These are phyloP conservation scores for Thinocorus orbignyianus DNA, from an alignment of 2,113 vertebrate genomes.

Conservation along the genomic window DNA sequence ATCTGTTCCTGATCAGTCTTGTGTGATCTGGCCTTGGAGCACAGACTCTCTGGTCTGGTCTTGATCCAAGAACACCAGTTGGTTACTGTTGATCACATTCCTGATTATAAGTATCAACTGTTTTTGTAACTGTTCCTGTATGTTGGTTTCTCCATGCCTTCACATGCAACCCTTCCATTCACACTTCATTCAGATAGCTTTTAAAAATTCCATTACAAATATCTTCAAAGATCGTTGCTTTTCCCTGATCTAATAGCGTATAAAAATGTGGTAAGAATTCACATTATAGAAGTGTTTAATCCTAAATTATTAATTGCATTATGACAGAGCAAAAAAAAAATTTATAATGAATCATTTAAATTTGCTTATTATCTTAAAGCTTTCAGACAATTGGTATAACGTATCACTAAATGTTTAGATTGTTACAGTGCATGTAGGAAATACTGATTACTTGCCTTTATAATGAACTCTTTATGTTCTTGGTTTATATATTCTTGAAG, in stretches of 20 bases:
- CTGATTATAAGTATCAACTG: neutral
- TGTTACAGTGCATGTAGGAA: neutral
- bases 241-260: neutral
- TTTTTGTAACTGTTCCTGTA: neutral
- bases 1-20: neutral
- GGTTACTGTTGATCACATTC: neutral
- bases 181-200: neutral
- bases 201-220: neutral
- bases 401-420: neutral
- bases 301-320: neutral
- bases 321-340: neutral
- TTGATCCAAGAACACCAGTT: neutral
- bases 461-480: neutral
- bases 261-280: neutral
- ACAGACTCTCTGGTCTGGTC: neutral
- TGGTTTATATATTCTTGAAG: neutral
- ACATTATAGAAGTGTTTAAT: neutral
- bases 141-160: neutral
- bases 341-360: neutral
- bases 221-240: neutral
- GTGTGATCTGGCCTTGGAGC: neutral
- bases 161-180: neutral
- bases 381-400: neutral
- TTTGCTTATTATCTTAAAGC: neutral
- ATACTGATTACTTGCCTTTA: neutral